These are phyloP conservation scores for Aproaerema taeniolella DNA, from an alignment of 2,888 invertebrate species.

Conservation along the genomic window DNA sequence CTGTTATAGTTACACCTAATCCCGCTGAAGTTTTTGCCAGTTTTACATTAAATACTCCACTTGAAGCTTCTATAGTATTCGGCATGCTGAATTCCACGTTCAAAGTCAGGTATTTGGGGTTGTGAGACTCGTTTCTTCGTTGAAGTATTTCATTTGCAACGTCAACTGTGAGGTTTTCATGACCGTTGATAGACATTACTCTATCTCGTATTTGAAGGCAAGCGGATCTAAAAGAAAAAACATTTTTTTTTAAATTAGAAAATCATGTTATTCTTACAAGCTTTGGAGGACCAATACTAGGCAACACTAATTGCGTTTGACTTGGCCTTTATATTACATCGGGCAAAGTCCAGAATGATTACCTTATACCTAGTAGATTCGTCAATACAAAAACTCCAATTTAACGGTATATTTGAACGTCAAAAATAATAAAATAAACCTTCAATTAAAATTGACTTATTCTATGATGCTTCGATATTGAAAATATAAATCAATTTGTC, in stretches of 20 bases:
- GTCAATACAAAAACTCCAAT: too few species aligned
- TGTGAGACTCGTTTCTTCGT: constrained; percentile 75
- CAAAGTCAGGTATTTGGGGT: constrained; percentile 82
- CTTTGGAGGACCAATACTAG: too few species aligned
- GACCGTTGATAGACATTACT: constrained; percentile 89
- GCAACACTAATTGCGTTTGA: neutral
- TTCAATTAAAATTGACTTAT: too few species aligned
- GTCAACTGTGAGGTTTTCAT: constrained; percentile 80
- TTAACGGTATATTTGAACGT: too few species aligned
- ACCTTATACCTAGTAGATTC: too few species aligned
- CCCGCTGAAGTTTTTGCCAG: constrained; percentile 88
- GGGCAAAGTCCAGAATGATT: too few species aligned
- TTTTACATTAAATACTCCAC: constrained; percentile 94
- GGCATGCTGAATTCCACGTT: constrained; percentile 94
- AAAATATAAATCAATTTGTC: too few species aligned
- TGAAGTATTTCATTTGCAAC: constrained; percentile 79
- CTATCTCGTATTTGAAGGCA: constrained; percentile 89
- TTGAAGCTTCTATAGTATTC: constrained; percentile 92
- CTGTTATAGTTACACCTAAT: constrained; percentile 93
- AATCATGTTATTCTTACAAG: too few species aligned
- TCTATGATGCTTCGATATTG: too few species aligned
- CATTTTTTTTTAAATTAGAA: too few species aligned
- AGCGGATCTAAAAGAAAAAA: constrained; percentile 75
- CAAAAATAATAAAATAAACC: too few species aligned
- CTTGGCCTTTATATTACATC: too few species aligned